Percentiles rank a stretch among this genome's conserved stretches.
Conservation (phyloP, 2,888 invertebrate genomes). For the Pristionchus arcanus region DNA sequence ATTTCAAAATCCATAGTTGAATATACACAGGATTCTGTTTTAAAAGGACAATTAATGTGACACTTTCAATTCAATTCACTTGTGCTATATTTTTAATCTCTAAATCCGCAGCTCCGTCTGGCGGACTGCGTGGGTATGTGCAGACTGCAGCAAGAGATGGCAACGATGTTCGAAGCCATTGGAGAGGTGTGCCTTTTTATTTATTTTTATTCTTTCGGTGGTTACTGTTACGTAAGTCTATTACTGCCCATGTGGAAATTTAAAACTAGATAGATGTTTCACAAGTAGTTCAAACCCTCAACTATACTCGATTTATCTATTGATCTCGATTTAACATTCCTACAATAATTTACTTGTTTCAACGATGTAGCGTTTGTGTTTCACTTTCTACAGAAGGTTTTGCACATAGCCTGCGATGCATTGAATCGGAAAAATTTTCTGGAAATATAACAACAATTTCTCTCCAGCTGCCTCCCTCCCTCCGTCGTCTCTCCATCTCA, state of each 20-base stretch:
- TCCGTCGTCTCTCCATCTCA: slow-evolving; percentile 37
- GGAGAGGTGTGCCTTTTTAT: slow-evolving; percentile 21
- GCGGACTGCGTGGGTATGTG: not conserved
- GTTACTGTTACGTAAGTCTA: too few relatives aligned
- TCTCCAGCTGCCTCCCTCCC: slow-evolving; percentile 43
- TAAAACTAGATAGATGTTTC: not conserved
- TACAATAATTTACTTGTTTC: too few relatives aligned
- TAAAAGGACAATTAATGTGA: too few relatives aligned
- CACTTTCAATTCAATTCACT: too few relatives aligned
- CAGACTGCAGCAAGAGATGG: not conserved
- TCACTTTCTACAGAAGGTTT: too few relatives aligned
- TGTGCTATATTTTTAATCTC: not conserved
- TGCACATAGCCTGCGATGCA: too few relatives aligned
- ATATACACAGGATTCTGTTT: too few relatives aligned
- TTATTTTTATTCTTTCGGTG: not conserved
- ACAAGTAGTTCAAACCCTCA: not conserved
- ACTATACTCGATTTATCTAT: not conserved
- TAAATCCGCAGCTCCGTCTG: slow-evolving; percentile 37
- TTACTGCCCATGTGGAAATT: not conserved
- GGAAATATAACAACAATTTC: not conserved
- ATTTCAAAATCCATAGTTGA: not conserved
- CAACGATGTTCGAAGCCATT: slow-evolving; percentile 2
- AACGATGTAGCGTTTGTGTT: too few relatives aligned
- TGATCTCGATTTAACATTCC: too few relatives aligned
- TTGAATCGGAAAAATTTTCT: too few relatives aligned